Evolutionary conservation across 2,888 invertebrate species (phyloP).

Genomic region (Hyalella azteca): DNA sequence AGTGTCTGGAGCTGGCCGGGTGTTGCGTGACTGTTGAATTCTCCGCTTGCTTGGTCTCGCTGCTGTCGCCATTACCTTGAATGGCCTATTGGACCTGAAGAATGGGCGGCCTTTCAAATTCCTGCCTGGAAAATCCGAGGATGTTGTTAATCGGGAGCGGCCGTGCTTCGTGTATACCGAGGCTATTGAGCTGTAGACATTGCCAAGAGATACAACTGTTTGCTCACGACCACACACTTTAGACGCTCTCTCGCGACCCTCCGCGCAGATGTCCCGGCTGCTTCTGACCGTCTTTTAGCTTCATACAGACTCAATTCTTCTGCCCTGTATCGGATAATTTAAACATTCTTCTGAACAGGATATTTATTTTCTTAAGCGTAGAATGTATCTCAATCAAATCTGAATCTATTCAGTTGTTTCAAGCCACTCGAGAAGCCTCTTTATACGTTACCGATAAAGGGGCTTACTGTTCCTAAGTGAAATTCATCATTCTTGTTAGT

Average conservation of each 20-base stretch:
- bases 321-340: too few species aligned
- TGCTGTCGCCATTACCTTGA: constrained; percentile 28
- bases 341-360: too few species aligned
- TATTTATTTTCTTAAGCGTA: too few species aligned
- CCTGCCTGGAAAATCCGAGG: neutral
- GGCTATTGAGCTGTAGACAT: constrained; percentile 31
- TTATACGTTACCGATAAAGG: too few species aligned
- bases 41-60: neutral
- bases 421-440: too few species aligned
- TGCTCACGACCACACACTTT: neutral
- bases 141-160: constrained; percentile 26
- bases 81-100: constrained; percentile 33
- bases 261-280: neutral
- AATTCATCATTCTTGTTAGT: too few species aligned
- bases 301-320: too few species aligned
- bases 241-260: neutral
- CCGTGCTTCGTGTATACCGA: neutral
- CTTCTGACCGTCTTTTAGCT: neutral
- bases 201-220: constrained; percentile 11
- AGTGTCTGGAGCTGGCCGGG: constrained; percentile 4
- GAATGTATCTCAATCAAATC: too few species aligned
- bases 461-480: too few species aligned
- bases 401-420: too few species aligned
- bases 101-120: constrained; percentile 28
- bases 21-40: constrained; percentile 10